Evolutionary conservation across 2,113 vertebrate genomes (phyloP), one percentile per base, ranked within the genome.

Genomic region (Microcebus tavaratra): DNA sequence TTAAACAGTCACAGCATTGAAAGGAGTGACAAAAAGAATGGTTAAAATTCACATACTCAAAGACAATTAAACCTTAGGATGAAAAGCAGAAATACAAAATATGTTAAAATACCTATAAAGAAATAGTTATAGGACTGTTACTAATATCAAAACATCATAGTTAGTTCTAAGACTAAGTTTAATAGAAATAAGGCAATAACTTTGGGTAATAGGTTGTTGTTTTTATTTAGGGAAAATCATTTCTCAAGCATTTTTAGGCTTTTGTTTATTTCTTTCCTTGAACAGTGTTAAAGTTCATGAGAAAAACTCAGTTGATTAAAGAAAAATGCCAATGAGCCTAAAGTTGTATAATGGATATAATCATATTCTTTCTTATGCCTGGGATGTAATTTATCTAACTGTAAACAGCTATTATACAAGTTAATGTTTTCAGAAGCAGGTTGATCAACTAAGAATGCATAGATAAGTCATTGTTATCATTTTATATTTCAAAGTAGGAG

Each of bases 11-110:
- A 94, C 1, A 59, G 9, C 3, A 53, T 1, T 88, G 29, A 92
- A 95, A 84, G 31, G 92, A 78, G 42, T 81, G 29, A 95, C 68
- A 96, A 80, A 50, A 94, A 8, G 10, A 85, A 91, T 79, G 17
- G 48, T 78, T 88, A 92, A 96, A 94, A 92, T 94, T 63, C 18
- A 85, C 31, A 90, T 50, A 59, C 7, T 68, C 9, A 76, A 88
- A 88, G 36, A 59, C 14, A 93, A 80, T 48, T 29, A 88, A 45
- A 67, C 6, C 2, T 1, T 73, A 14, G 29, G 5, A 67, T n/a
- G 14, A 83, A 91, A 12, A 91, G 29, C 13, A 65, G 29, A 81
- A 95, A 87, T 88, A 57, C 67, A 89, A 94, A 55, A 73, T 53
- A 72, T 1, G n/a, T 78, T 72, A 83, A 89, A 34, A 36, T 82